Evolutionary conservation across 1,140 invertebrate genomes (phyloP), one percentile per base, ranked within the genome.

Genomic region (Pseudomyrmex concolor): DNA sequence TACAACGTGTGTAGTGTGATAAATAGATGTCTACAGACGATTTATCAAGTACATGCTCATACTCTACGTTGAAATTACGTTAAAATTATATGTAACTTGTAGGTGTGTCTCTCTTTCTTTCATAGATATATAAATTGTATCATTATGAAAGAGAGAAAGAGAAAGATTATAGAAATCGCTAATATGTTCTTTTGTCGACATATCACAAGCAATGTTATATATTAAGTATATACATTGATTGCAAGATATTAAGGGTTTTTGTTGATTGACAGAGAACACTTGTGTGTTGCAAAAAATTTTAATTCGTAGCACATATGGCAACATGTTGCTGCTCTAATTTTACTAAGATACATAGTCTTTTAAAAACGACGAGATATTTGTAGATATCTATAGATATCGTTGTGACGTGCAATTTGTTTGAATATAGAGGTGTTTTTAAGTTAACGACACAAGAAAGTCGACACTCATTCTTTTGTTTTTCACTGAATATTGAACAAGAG

Each of bases 191-290:
- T 57, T 78, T 13, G 22, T 60, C 34, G 10, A 70, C 60, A 71
- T 63, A 83, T 70, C 48, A 66, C 12, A 60, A 63, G 25, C n/a
- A 54, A 17, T 34, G 68, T 45, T 19, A 73, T 17, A 34, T 34
- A 34, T 34, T 1, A 45, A 45, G 19, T 48, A 63, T 72, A 4
- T 55, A 15, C 50, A 55, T 84, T 50, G 70, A 13, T 73, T 45
- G n/a, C n/a, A 59, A 54, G 15, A 81, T 4, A n/a, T n/a, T n/a
- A n/a, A n/a, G n/a, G n/a, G n/a, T 34, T 72, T 86, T 54, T 71
- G 64, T 67, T 81, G 59, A 51, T 86, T 81, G 82, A 50, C 34
- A 34, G 48, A 62, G 66, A 73, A 73, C 80, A 60, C 74, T 84
- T 12, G 72, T 71, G 17, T 63, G 50, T 2, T 25, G 15, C 34